Base-by-base conservation (phyloP, 2,888 invertebrate species). In the Catocala fraxini region DNA sequence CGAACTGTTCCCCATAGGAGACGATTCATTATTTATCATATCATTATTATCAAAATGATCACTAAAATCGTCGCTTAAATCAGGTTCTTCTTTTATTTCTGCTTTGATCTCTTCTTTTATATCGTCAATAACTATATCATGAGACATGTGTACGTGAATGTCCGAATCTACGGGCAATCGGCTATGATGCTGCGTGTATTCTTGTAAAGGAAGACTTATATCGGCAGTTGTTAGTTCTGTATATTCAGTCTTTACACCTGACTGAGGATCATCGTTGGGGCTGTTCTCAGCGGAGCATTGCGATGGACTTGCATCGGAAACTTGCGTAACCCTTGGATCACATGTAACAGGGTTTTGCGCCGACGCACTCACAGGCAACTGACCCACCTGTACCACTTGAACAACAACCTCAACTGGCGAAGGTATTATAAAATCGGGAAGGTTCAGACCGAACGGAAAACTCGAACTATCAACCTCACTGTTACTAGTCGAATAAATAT, bases 381-480 rank as follows among this genome's bases (percentile, higher is more conserved):
- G 93, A 0, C 94, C 94, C 2, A 96, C 91, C 80, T 96, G 96
- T 0, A 96, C 96, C 1, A 96, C 95, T 81, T 96, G 95, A 0
- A 96, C 95, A 6, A 94, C 88, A 6, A 80, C 57, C 68, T 89
- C 81, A 39, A 79, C 57, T 79, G 91, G 84, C 77, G 90, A 64
- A 0, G 96, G 96, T 45, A 94, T 90, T 65, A 96, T 94, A 90
- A 95, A 95, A 65, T 96, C 95, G 51, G 95, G 87, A 51, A 95
- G 58, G 10, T 73, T 74, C 5, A 84, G 69, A 41, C 71, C 79
- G 51, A 71, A 81, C 13, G 79, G 82, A 67, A 79, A 83, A n/a
- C 54, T 52, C 0, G 58, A 58, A 12, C 25, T 25, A 25, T 69
- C 63, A 63, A 70, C 58, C 33, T 61, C 15, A 52, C 13, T 9